Percentiles rank a stretch among this genome's conserved stretches.
Conservation (phyloP, 2,888 invertebrate genomes). For the Hypolimnas misippus region DNA sequence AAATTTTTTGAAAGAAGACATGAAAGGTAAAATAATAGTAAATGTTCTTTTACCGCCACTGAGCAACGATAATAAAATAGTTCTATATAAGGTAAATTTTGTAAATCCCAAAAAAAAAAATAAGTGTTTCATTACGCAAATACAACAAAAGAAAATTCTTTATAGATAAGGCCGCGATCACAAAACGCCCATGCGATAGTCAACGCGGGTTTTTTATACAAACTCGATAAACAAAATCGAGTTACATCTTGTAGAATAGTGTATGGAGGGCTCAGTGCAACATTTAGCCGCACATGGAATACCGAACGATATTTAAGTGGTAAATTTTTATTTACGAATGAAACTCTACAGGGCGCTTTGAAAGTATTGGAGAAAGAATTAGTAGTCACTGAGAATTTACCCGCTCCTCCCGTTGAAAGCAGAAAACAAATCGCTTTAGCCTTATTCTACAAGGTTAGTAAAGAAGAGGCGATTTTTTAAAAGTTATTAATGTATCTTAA, state of each 20-base stretch:
- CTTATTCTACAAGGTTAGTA: constrained; percentile 6
- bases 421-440: constrained; percentile 81
- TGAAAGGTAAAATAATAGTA: constrained; percentile 70
- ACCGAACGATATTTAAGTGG: constrained; percentile 79
- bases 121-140: too few relatives aligned
- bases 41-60: constrained; percentile 81
- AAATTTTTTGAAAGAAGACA: constrained; percentile 58
- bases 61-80: constrained; percentile 70
- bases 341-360: constrained; percentile 79
- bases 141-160: too few relatives aligned
- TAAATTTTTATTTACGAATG: constrained; percentile 71
- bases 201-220: constrained; percentile 87
- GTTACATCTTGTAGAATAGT: constrained; percentile 75
- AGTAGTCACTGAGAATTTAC: constrained; percentile 80
- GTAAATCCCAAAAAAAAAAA: too few relatives aligned
- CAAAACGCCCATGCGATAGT: constrained; percentile 90
- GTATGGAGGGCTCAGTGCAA: constrained; percentile 82
- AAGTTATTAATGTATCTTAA: too few relatives aligned
- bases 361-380: constrained; percentile 83
- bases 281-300: constrained; percentile 83
- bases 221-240: constrained; percentile 52
- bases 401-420: constrained; percentile 84
- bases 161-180: constrained; percentile 88
- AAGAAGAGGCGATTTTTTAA: constrained; percentile 52
- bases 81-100: constrained; percentile 83